Percentiles rank a stretch among this genome's conserved stretches.
Conservation (phyloP, 37 sponge, comb jelly and placozoan species). For the Oopsacas minuta region DNA sequence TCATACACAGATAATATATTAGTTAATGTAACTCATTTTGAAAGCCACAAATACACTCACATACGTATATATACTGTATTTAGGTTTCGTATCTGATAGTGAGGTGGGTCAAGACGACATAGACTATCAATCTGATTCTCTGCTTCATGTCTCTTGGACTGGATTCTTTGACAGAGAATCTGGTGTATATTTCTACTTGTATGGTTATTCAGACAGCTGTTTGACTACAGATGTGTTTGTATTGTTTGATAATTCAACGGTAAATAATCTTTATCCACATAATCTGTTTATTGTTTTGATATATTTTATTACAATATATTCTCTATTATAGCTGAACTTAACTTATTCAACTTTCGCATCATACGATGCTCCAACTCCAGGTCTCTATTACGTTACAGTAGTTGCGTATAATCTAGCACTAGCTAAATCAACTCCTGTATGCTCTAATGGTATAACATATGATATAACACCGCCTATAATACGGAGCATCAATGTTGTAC, state of each 20-base stretch:
- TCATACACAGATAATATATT: too few relatives aligned
- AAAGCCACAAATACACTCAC: too few relatives aligned
- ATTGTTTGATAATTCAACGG: background rate
- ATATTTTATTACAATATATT: background rate
- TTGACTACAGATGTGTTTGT: background rate
- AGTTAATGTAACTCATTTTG: too few relatives aligned
- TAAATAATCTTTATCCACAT: too few relatives aligned
- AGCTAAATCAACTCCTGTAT: constrained; percentile 34
- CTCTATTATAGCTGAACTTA: background rate
- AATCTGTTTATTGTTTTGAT: background rate
- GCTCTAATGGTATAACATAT: constrained; percentile 61
- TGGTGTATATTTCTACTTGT: constrained; percentile 41
- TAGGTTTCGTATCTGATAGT: constrained; percentile 51
- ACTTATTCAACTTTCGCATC: constrained; percentile 27
- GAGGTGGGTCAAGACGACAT: constrained; percentile 24
- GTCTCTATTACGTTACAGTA: constrained; percentile 46
- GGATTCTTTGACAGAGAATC: constrained; percentile 73
- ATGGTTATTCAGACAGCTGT: constrained; percentile 29
- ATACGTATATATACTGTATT: too few relatives aligned
- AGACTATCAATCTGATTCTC: constrained; percentile 32
- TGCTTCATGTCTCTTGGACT: constrained; percentile 35
- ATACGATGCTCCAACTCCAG: constrained; percentile 33
- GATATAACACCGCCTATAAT: constrained; percentile 39
- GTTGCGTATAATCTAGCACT: constrained; percentile 51
- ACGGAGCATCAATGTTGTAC: constrained; percentile 24